Evolutionary conservation across 2,797 vertebrate species (phyloP).

Genomic region (Dipus sagitta): DNA sequence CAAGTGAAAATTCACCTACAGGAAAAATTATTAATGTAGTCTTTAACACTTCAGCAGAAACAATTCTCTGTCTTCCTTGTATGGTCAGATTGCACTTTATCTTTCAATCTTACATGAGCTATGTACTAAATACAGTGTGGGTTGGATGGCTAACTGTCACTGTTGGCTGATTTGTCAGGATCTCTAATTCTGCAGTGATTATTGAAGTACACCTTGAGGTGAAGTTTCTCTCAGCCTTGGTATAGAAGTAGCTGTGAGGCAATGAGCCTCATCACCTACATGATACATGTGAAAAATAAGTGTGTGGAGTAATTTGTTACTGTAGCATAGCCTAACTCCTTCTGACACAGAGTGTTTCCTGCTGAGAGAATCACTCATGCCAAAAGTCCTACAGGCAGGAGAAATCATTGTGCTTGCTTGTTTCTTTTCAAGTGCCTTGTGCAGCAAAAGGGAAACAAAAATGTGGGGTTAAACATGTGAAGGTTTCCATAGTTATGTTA

Average conservation of each 20-base stretch:
- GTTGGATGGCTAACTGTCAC: background rate
- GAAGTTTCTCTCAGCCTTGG: background rate
- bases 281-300: background rate
- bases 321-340: constrained; percentile 23
- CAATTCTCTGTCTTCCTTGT: background rate
- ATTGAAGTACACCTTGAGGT: background rate
- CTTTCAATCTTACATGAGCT: background rate
- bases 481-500: background rate
- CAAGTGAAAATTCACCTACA: background rate
- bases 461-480: background rate
- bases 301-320: background rate
- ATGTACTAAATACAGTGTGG: background rate
- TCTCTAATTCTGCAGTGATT: background rate
- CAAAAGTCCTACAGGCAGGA: background rate
- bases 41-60: background rate
- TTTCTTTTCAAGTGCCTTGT: background rate
- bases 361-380: background rate
- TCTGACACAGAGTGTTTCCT: background rate
- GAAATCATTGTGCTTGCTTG: background rate
- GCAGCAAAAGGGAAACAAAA: background rate
- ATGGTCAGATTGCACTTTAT: background rate
- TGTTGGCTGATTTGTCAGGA: background rate
- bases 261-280: background rate
- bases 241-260: background rate
- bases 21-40: background rate